Evolutionary conservation across 2,888 invertebrate genomes (phyloP).

Genomic region (Chaetogeoica ovagalla): DNA sequence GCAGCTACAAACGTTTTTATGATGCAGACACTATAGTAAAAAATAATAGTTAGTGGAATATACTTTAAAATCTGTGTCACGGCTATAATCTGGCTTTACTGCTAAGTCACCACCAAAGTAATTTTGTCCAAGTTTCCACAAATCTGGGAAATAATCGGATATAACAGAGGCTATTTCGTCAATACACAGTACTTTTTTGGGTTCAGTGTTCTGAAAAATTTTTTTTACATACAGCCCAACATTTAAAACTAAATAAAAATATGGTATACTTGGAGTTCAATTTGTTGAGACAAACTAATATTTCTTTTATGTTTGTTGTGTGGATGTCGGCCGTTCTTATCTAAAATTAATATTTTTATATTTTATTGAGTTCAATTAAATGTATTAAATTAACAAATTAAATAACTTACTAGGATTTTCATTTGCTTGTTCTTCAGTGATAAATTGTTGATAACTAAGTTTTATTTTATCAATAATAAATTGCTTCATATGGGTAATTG

Average conservation of each 20-base stretch:
- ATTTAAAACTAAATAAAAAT: background rate
- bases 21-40: background rate
- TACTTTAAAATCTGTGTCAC: conserved; percentile 78
- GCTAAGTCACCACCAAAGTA: conserved; percentile 89
- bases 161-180: conserved; percentile 79
- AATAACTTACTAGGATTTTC: conserved; percentile 41
- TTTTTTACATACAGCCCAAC: background rate
- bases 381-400: background rate
- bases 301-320: conserved; percentile 55
- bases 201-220: conserved; percentile 61
- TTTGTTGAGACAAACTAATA: conserved; percentile 54
- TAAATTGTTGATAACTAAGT: conserved; percentile 69
- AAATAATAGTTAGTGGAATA: conserved; percentile 18
- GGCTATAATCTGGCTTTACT: conserved; percentile 72
- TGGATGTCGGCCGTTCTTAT: conserved; percentile 44
- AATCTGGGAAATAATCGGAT: conserved; percentile 78
- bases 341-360: conserved; percentile 28
- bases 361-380: background rate
- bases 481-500: conserved; percentile 80
- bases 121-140: conserved; percentile 93
- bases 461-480: conserved; percentile 73
- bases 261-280: conserved; percentile 50
- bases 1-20: too few species aligned
- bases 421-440: conserved; percentile 61
- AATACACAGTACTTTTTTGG: conserved; percentile 74